Conservation (phyloP, 2,797 vertebrate species). For the Phaenicophaeus curvirostris region DNA sequence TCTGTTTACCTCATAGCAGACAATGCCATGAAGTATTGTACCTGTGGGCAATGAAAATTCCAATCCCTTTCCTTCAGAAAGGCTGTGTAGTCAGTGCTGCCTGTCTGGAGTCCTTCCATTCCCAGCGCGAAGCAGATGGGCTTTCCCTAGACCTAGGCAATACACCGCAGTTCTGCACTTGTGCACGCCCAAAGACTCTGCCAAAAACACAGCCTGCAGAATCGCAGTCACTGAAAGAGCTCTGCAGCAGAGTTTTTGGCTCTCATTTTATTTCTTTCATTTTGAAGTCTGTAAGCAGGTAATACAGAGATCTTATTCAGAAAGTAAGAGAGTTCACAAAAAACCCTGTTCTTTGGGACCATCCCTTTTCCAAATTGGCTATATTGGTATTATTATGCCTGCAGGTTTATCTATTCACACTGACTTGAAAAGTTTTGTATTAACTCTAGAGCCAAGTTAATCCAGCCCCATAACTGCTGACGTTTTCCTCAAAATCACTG, state of each 20-base stretch:
- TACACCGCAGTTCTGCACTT: not conserved
- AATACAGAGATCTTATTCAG: not conserved
- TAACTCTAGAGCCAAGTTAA: not conserved
- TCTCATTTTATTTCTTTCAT: not conserved
- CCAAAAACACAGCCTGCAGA: not conserved
- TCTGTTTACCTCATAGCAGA: not conserved
- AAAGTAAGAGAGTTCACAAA: not conserved
- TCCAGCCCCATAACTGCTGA: not conserved
- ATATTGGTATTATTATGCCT: not conserved
- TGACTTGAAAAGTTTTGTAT: not conserved
- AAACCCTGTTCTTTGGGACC: not conserved
- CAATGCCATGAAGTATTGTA: not conserved
- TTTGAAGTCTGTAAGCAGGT: not conserved
- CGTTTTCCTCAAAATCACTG: not conserved
- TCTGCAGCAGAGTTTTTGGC: not conserved
- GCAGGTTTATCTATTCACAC: not conserved
- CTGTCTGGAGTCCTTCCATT: not conserved
- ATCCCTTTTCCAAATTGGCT: not conserved
- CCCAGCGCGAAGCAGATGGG: not conserved
- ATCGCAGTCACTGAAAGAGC: not conserved
- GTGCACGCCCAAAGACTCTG: not conserved
- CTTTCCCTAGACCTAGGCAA: not conserved
- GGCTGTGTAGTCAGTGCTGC: not conserved
- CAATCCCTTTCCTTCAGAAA: not conserved
- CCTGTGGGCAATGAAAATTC: not conserved